Evolutionary conservation across 2,888 invertebrate species (phyloP).

Genomic region (Lydus trimaculatus): DNA sequence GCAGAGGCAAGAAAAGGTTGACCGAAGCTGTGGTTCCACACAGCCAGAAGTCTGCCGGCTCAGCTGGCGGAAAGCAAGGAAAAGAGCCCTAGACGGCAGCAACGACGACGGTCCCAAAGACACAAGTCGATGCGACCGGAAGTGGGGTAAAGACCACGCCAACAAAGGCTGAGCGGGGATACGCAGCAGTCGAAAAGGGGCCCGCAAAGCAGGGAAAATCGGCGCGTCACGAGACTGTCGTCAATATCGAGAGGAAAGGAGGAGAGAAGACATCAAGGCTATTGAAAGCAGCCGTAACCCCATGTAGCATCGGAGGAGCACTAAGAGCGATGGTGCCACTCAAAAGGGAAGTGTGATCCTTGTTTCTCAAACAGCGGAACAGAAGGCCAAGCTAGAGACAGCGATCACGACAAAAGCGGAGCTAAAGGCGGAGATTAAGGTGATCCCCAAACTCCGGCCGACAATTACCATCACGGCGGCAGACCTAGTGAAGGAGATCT

Average conservation of each 20-base stretch:
- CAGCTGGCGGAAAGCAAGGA: too few species aligned
- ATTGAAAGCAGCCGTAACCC: not conserved
- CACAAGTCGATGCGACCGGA: too few species aligned
- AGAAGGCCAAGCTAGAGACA: not conserved
- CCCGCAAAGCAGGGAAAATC: not conserved
- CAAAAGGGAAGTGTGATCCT: not conserved
- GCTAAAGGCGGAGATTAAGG: too few species aligned
- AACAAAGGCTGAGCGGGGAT: conserved; percentile 49
- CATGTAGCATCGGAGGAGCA: not conserved
- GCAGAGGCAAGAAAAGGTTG: too few species aligned
- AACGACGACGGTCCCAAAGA: too few species aligned
- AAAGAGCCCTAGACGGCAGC: too few species aligned
- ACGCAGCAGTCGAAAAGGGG: not conserved
- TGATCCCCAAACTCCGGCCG: not conserved
- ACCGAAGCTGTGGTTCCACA: too few species aligned
- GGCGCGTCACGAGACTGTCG: not conserved
- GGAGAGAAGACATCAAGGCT: not conserved
- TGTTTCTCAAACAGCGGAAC: not conserved
- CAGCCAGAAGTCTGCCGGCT: too few species aligned
- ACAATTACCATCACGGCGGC: conserved; percentile 5
- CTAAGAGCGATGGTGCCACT: not conserved
- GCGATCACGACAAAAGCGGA: too few species aligned
- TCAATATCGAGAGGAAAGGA: conserved; percentile 4
- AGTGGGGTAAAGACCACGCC: too few species aligned
- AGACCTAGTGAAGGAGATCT: not conserved